phyloP scores from a whole-genome alignment of 1,140 invertebrate genomes.

The Agraylea sexmaculata region DNA sequence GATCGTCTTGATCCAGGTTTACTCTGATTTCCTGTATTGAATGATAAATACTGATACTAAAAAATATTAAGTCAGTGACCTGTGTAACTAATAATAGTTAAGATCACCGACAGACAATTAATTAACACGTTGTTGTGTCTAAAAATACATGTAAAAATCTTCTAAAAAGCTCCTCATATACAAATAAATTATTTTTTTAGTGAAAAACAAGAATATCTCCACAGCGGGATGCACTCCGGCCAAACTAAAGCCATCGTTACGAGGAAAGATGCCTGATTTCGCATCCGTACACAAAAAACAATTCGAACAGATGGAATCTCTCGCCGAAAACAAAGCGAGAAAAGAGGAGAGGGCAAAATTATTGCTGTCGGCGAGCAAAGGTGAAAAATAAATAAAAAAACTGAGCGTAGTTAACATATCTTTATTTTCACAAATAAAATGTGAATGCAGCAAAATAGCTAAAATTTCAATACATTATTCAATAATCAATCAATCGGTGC shows the following conservation, averaged over 20 bases:
- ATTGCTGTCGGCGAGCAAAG: constrained; percentile 23
- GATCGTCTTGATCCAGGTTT: too few relatives aligned
- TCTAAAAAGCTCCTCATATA: too few relatives aligned
- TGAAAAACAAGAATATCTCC: constrained; percentile 9
- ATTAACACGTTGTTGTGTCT: too few relatives aligned
- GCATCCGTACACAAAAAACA: constrained; percentile 48
- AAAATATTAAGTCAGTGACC: too few relatives aligned
- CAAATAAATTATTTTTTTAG: too few relatives aligned
- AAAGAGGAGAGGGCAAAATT: constrained; percentile 38
- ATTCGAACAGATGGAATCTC: constrained; percentile 50
- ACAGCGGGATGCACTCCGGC: constrained; percentile 8
- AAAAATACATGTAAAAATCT: too few relatives aligned
- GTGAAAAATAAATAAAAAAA: not conserved
- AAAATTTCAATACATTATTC: too few relatives aligned
- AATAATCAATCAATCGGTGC: too few relatives aligned
- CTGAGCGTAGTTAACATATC: not conserved
- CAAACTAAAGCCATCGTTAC: constrained; percentile 18
- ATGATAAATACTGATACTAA: too few relatives aligned
- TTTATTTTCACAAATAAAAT: not conserved
- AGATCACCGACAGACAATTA: too few relatives aligned
- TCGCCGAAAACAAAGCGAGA: constrained; percentile 43
- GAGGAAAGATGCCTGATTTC: constrained; percentile 50
- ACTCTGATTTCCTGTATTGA: too few relatives aligned
- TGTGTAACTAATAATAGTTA: too few relatives aligned
- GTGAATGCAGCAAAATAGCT: constrained; percentile 18